Conservation (phyloP, 2,113 vertebrate genomes). For the Grallaria varia region DNA sequence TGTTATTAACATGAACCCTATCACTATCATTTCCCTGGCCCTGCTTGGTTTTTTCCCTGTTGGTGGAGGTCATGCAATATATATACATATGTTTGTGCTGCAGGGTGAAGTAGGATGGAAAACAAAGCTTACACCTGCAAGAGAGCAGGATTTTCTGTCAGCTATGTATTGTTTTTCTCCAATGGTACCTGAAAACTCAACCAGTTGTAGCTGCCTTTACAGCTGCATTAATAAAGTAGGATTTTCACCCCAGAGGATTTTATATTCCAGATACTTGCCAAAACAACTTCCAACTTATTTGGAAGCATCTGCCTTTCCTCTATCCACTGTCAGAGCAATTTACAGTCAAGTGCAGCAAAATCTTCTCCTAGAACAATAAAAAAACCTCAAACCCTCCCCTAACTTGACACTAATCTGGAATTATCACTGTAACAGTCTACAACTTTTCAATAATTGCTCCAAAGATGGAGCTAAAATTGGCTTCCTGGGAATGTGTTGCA, state of each 20-base stretch:
- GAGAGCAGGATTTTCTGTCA: background rate
- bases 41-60: background rate
- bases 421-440: background rate
- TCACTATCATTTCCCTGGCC: fast-evolving
- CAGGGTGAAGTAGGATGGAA: background rate
- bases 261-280: background rate
- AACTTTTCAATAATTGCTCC: constrained; percentile 23
- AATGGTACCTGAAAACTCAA: background rate
- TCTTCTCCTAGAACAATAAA: background rate
- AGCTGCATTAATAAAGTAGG: background rate
- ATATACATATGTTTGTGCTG: background rate
- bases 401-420: constrained; percentile 4
- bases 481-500: background rate
- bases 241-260: background rate
- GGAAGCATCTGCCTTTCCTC: constrained; percentile 11
- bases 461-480: constrained; percentile 25
- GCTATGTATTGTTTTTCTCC: background rate
- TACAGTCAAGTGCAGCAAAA: constrained; percentile 1
- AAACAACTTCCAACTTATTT: background rate
- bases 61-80: fast-evolving
- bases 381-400: background rate
- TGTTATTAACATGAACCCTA: background rate
- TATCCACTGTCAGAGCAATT: constrained; percentile 36
- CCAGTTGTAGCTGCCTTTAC: background rate
- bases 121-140: background rate